Conservation (phyloP, 2,888 invertebrate genomes). For the Leptopilina drosophilae region DNA sequence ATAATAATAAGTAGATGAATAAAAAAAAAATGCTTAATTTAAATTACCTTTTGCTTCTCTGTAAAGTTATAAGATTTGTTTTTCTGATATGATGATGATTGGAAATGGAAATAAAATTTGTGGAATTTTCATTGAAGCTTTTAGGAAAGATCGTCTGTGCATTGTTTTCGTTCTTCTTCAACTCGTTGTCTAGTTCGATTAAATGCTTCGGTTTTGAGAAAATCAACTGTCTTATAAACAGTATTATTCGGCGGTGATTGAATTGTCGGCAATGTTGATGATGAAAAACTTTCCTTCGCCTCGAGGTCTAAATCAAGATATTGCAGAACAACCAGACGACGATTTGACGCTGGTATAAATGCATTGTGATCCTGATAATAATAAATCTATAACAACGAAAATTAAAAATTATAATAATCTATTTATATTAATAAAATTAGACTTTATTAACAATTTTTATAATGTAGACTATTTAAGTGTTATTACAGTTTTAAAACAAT, state of each 20-base stretch:
- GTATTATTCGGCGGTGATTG: slow-evolving; percentile 78
- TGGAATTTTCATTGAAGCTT: slow-evolving; percentile 26
- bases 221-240: slow-evolving; percentile 95
- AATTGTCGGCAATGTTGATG: slow-evolving; percentile 72
- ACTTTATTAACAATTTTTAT: too few relatives aligned
- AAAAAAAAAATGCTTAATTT: neutral
- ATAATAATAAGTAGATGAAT: neutral
- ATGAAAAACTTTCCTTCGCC: slow-evolving; percentile 76
- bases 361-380: slow-evolving; percentile 73
- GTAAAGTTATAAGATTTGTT: neutral
- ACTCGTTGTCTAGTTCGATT: slow-evolving; percentile 90
- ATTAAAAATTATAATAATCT: too few relatives aligned
- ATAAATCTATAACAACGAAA: slow-evolving; percentile 57
- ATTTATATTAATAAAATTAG: too few relatives aligned
- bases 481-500: too few relatives aligned
- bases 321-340: slow-evolving; percentile 80
- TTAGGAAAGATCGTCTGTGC: slow-evolving; percentile 72
- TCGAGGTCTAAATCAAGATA: slow-evolving; percentile 93
- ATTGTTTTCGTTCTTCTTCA: slow-evolving; percentile 82
- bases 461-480: too few relatives aligned
- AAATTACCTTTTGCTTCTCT: slow-evolving; percentile 27
- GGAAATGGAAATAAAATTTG: neutral
- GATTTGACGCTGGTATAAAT: slow-evolving; percentile 66
- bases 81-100: slow-evolving; percentile 35
- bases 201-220: slow-evolving; percentile 95